phyloP scores from a whole-genome alignment of 2,797 vertebrate genomes.

The Gallinago nigripennis region DNA sequence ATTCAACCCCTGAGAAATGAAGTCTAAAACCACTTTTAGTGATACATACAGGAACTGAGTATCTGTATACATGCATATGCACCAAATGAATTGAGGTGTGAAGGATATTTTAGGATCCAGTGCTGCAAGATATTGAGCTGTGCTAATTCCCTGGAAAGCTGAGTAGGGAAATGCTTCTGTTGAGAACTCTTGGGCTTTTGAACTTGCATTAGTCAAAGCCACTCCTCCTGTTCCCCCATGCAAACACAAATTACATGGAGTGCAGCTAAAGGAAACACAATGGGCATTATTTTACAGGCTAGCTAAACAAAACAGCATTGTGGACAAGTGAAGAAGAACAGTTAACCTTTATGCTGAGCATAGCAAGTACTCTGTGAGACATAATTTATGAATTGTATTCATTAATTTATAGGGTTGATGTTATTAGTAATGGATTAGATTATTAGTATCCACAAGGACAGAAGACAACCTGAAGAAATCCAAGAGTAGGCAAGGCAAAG shows the following conservation, averaged over 20 bases:
- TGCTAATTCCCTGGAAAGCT: background rate
- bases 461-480: background rate
- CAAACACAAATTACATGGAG: background rate
- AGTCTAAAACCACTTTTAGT: background rate
- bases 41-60: background rate
- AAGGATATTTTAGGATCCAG: constrained; percentile 27
- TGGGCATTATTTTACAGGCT: background rate
- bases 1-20: constrained; percentile 27
- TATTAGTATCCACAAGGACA: background rate
- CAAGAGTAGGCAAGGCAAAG: background rate
- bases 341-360: background rate
- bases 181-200: background rate
- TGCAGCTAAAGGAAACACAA: background rate
- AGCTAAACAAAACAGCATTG: constrained; percentile 30
- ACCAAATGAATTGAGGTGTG: background rate
- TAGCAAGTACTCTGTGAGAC: background rate
- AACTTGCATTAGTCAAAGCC: constrained; percentile 1
- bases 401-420: background rate
- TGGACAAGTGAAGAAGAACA: background rate
- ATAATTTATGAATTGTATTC: background rate
- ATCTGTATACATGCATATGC: background rate
- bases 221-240: background rate
- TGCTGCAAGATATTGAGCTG: background rate
- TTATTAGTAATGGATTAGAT: background rate
- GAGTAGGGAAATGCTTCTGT: background rate